Evolutionary conservation across 2,113 vertebrate genomes (phyloP).

Genomic region (Odontesthes bonariensis): DNA sequence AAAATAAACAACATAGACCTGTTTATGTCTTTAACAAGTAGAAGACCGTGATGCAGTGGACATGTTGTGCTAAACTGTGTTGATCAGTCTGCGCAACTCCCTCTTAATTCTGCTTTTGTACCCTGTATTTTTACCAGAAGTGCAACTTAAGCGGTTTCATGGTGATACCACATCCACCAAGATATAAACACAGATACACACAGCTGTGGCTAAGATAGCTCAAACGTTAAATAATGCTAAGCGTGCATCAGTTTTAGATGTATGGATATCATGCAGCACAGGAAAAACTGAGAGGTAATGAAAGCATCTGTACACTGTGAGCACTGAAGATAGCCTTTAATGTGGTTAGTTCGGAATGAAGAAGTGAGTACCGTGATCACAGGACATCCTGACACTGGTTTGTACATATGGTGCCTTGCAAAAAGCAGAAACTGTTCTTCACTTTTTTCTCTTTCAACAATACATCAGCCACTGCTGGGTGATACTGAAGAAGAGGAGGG

Average conservation of each 20-base stretch:
- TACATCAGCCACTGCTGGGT: too few species aligned
- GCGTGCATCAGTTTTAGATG: too few species aligned
- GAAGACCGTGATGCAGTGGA: too few species aligned
- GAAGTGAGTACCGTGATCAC: background rate
- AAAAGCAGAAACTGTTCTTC: conserved; percentile 15
- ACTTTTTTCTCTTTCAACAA: too few species aligned
- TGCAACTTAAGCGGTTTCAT: conserved; percentile 5
- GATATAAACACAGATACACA: background rate
- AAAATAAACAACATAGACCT: too few species aligned
- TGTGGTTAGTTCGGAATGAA: background rate
- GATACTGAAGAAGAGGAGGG: too few species aligned
- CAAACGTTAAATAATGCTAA: too few species aligned
- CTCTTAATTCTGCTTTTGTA: conserved; percentile 48
- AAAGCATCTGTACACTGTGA: too few species aligned
- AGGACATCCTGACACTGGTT: background rate
- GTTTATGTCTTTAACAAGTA: too few species aligned
- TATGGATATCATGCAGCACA: background rate
- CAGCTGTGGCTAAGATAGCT: background rate
- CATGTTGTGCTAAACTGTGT: too few species aligned
- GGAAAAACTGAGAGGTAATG: background rate
- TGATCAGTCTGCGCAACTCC: background rate
- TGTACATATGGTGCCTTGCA: conserved; percentile 16
- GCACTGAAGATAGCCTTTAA: too few species aligned
- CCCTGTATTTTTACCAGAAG: conserved; percentile 25
- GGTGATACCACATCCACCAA: background rate